These are phyloP conservation scores for Illadopsis cleaveri DNA, from an alignment of 2,113 vertebrate genomes.

Conservation along the genomic window DNA sequence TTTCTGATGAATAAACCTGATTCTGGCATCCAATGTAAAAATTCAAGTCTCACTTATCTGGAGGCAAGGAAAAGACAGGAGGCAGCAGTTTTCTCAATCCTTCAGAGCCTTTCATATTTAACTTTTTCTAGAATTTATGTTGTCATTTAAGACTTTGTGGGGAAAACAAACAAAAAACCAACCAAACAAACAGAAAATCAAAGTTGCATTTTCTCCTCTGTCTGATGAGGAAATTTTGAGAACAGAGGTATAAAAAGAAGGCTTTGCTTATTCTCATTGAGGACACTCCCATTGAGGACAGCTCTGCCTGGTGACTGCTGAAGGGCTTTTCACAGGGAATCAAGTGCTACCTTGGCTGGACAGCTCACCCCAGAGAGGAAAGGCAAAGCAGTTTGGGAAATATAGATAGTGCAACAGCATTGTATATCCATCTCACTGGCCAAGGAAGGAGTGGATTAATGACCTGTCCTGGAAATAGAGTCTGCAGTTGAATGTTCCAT, in stretches of 20 bases:
- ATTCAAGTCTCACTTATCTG: background rate
- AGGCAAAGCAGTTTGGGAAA: background rate
- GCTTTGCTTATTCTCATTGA: rapidly evolving
- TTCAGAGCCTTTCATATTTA: background rate
- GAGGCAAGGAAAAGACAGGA: background rate
- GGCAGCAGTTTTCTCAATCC: background rate
- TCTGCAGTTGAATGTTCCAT: background rate
- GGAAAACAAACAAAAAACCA: background rate
- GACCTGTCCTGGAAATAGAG: background rate
- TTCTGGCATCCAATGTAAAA: background rate
- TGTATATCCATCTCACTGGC: background rate
- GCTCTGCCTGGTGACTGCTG: background rate
- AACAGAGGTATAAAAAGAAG: background rate
- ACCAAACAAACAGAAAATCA: background rate
- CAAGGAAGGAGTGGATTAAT: background rate
- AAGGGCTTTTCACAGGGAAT: background rate
- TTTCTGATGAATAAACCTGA: background rate
- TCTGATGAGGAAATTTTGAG: background rate
- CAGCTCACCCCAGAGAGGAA: background rate
- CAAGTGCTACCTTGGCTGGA: background rate
- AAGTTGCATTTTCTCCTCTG: background rate
- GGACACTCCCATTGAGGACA: rapidly evolving
- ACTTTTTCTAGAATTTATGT: background rate
- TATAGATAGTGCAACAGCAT: background rate
- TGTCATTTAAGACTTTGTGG: background rate